phyloP scores from a whole-genome alignment of 2,113 vertebrate species.

The Engystomops pustulosus region DNA sequence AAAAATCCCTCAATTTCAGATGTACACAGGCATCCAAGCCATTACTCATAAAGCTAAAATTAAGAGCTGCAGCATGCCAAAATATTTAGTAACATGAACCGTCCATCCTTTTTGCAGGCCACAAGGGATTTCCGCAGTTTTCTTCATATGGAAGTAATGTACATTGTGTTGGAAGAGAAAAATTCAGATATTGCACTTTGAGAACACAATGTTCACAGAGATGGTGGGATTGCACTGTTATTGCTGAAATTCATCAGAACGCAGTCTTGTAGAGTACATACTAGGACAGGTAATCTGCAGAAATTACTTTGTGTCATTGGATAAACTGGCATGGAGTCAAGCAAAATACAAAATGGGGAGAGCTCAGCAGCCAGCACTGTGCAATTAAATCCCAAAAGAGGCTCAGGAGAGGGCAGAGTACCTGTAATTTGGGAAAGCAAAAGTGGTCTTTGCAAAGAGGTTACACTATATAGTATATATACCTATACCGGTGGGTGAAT shows the following conservation, averaged over 20 bases:
- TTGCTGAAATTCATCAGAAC: neutral
- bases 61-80: conserved; percentile 19
- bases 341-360: neutral
- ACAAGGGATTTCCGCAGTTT: conserved; percentile 21
- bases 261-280: neutral
- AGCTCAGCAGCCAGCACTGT: neutral
- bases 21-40: conserved; percentile 1
- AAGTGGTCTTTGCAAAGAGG: too few relatives aligned
- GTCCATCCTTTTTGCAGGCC: conserved; percentile 28
- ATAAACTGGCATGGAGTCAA: neutral
- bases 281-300: neutral
- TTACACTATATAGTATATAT: too few relatives aligned
- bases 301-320: neutral
- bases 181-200: neutral
- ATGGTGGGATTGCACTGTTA: neutral
- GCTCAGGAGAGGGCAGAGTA: too few relatives aligned
- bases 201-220: conserved; percentile 6
- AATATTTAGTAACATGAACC: conserved; percentile 38
- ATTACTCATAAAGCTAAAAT: conserved; percentile 47
- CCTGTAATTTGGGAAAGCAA: too few relatives aligned
- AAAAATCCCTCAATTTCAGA: neutral
- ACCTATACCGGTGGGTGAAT: too few relatives aligned
- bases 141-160: conserved; percentile 49
- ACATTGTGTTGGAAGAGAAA: neutral
- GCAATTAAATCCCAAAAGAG: too few relatives aligned